A percentile compares a stretch with the other conserved stretches of the same genome.
These are phyloP conservation scores for Ochotona curzoniae DNA, from an alignment of 2,113 vertebrate genomes.

Conservation along the genomic window DNA sequence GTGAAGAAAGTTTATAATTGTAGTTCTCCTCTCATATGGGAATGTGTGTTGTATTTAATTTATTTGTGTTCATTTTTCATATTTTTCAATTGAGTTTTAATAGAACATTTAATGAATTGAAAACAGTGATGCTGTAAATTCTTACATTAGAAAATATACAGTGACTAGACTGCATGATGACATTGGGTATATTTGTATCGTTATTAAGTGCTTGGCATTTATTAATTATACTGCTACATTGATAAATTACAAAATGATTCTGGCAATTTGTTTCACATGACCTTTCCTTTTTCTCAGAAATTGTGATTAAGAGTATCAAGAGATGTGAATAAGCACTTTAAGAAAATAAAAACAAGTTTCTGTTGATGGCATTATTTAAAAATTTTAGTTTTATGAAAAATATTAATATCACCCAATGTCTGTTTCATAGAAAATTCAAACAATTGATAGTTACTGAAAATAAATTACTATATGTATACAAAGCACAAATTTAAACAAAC, in stretches of 20 bases:
- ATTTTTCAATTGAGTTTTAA: slow-evolving; percentile 40
- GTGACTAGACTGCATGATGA: not conserved
- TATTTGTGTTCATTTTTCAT: slow-evolving; percentile 54
- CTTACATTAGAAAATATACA: not conserved
- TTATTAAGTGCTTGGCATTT: not conserved
- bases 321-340: not conserved
- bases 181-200: not conserved
- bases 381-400: slow-evolving; percentile 41
- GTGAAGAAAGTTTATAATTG: slow-evolving; percentile 32
- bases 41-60: not conserved
- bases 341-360: slow-evolving; percentile 17
- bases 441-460: not conserved
- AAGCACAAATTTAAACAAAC: not conserved
- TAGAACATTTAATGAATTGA: slow-evolving; percentile 35
- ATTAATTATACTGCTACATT: not conserved
- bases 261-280: not conserved
- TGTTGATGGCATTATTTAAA: slow-evolving; percentile 27
- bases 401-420: not conserved
- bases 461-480: no score
- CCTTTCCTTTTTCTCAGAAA: slow-evolving; percentile 6
- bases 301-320: slow-evolving; percentile 12
- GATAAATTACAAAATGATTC: not conserved
- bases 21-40: not conserved
- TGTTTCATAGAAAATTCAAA: slow-evolving; percentile 2
- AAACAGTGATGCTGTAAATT: slow-evolving; percentile 1